Evolutionary conservation across 2,888 invertebrate genomes (phyloP).

Genomic region (Eumerus sabulonum): DNA sequence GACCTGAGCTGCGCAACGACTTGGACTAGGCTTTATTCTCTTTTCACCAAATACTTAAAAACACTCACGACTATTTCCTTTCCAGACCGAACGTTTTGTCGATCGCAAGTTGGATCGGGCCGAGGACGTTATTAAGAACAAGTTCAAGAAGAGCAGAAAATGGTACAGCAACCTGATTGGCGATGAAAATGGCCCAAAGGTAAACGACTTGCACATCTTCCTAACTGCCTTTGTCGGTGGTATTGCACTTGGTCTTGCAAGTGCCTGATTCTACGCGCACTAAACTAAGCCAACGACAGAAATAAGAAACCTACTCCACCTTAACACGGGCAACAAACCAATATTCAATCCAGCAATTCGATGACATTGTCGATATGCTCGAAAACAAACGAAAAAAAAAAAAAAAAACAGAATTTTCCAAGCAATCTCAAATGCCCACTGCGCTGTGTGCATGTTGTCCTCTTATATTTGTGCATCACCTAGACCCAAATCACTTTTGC

Average conservation of each 20-base stretch:
- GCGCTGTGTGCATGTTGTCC: too few relatives aligned
- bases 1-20: too few relatives aligned
- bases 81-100: conserved; percentile 88
- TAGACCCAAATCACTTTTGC: neutral
- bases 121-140: conserved; percentile 86
- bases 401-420: conserved; percentile 5
- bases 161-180: conserved; percentile 87
- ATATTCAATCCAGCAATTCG: neutral
- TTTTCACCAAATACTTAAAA: neutral
- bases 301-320: conserved; percentile 8
- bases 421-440: conserved; percentile 40
- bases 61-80: neutral
- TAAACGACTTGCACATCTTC: conserved; percentile 89
- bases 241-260: conserved; percentile 83
- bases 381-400: conserved; percentile 22
- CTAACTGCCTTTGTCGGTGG: conserved; percentile 89
- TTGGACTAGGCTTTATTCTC: too few relatives aligned
- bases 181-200: conserved; percentile 83
- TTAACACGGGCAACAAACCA: conserved; percentile 9
- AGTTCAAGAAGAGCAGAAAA: conserved; percentile 85
- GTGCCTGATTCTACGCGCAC: conserved; percentile 71
- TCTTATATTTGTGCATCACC: neutral
- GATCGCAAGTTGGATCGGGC: conserved; percentile 90
- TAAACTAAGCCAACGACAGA: conserved; percentile 22
- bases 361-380: conserved; percentile 27